Evolutionary conservation across 1,140 invertebrate genomes (phyloP).

Genomic region (Anoplolepis gracilipes): DNA sequence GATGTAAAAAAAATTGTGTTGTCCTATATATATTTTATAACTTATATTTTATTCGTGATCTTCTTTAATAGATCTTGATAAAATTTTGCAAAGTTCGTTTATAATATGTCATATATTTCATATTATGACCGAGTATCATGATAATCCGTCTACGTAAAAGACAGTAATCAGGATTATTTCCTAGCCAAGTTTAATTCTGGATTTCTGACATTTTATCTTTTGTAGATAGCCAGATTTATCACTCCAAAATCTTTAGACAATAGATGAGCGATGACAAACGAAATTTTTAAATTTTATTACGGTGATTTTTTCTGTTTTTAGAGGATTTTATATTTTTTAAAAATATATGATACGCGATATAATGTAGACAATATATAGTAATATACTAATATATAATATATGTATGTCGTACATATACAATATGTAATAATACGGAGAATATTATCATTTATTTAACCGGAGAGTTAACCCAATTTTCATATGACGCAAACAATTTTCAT

Average conservation of each 20-base stretch:
- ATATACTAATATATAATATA: too few relatives aligned
- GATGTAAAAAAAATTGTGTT: not conserved
- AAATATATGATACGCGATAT: not conserved
- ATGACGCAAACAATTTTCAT: not conserved
- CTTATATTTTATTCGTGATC: not conserved
- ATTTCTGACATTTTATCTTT: constrained; percentile 33
- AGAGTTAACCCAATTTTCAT: not conserved
- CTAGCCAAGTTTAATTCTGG: not conserved
- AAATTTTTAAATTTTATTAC: not conserved
- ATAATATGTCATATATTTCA: not conserved
- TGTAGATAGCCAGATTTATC: constrained; percentile 30
- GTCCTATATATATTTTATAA: not conserved
- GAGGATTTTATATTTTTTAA: not conserved
- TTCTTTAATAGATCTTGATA: not conserved
- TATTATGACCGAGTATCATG: not conserved
- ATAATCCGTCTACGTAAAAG: constrained; percentile 20
- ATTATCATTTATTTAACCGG: not conserved
- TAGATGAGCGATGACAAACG: constrained; percentile 19
- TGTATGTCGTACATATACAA: too few relatives aligned
- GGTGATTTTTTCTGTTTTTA: not conserved
- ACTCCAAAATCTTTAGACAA: constrained; percentile 17
- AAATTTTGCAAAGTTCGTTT: not conserved
- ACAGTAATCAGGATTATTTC: constrained; percentile 49
- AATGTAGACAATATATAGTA: too few relatives aligned
- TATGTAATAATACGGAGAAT: not conserved